phyloP scores from a whole-genome alignment of 1,140 invertebrate genomes.

The Oryctes rhinoceros region DNA sequence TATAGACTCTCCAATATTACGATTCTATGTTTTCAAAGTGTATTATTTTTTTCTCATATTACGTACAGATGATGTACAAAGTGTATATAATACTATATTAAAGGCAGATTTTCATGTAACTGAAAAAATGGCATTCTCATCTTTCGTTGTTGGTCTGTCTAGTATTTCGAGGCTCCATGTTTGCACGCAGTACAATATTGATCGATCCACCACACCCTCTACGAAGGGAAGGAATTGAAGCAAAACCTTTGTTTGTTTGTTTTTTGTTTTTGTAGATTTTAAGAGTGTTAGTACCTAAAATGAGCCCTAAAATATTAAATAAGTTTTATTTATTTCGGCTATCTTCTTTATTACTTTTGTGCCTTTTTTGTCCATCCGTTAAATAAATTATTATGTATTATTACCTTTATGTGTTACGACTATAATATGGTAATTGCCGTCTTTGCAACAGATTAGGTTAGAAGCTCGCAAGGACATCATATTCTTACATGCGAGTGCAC shows the following conservation, averaged over 20 bases:
- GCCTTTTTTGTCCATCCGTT: too few species aligned
- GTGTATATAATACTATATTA: background rate
- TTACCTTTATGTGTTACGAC: too few species aligned
- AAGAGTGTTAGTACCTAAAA: background rate
- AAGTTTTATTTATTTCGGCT: too few species aligned
- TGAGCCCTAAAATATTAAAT: background rate
- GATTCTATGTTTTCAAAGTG: background rate
- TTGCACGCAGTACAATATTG: background rate
- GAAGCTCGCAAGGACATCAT: too few species aligned
- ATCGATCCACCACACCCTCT: slow-evolving; percentile 20
- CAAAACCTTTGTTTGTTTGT: slow-evolving; percentile 17
- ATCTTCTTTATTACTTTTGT: too few species aligned
- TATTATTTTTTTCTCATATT: background rate
- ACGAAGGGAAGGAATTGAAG: background rate
- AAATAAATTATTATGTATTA: too few species aligned
- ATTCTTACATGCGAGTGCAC: too few species aligned
- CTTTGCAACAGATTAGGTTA: too few species aligned
- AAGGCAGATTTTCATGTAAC: background rate
- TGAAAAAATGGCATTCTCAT: background rate
- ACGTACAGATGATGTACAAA: background rate
- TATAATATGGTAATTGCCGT: too few species aligned
- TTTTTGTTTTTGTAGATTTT: background rate
- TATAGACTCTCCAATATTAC: background rate
- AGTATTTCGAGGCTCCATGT: background rate
- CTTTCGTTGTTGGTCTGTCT: background rate